Base-by-base conservation (phyloP, 2,888 invertebrate species). In the Mimas tiliae region DNA sequence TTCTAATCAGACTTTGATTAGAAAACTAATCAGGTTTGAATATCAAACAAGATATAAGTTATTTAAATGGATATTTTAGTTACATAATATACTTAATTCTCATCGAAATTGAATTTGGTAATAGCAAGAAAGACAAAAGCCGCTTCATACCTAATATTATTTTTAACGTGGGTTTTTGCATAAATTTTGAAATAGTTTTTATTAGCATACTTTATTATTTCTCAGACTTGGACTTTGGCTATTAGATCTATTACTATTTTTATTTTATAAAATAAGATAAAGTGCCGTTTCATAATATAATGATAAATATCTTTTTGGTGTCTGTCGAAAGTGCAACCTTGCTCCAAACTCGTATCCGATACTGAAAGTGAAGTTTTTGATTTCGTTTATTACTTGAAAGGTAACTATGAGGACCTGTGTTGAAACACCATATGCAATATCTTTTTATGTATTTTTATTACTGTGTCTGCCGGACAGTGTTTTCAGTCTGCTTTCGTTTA, bases 321-420 rank as follows among this genome's bases (percentile, higher is more conserved):
- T 34, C 47, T 27, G 19, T 66, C 63, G 66, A 66, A 66, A 66
- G 63, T 66, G 53, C 64, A 63, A 47, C 66, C 66, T 66, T 63
- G 66, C 66, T 66, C 34, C 48, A 47, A 63, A 63, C 65, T 51
- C 27, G 62, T 19, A 65, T 27, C n/a, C 19, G 65, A 53, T 52
- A 66, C 47, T 63, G 48, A 66, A 66, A 62, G 63, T 65, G 47
- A 65, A 65, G 38, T 64, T 48, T 58, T 58, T 58, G 42, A 58
- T 58, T 58, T 58, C 58, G 42, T 38, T 42, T 58, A 58, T 58
- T 38, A 19, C 38, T 58, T 7, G 58, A 58, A 58, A 58, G 19
- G 58, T 42, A 58, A 58, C 42, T 58, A 58, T 2, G 16, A 19
- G 19, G 42, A 42, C 58, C 58, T 55, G 55, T 42, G 12, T 58